Evolutionary conservation across 2,113 vertebrate species (phyloP), one percentile per base, ranked within the genome.

Genomic region (Cinclus mexicanus): DNA sequence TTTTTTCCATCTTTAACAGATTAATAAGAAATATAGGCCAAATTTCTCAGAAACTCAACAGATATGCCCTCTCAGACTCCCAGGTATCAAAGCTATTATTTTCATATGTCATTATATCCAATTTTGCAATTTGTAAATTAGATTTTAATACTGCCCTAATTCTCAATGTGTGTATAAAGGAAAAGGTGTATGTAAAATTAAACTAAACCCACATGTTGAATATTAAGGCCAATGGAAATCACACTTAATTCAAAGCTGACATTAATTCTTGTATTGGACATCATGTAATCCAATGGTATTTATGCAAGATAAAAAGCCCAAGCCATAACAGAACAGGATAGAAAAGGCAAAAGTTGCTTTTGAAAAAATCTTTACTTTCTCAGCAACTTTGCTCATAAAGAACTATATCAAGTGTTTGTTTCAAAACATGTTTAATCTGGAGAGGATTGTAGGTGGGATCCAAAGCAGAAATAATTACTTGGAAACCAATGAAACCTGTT

Each of bases 381-480:
- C 71, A 91, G 78, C 78, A 96, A 72, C 85, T 97, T 88, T 88
- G 63, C 53, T 97, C 79, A 96, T 94, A 86, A 97, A 96, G 92
- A 97, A 94, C 75, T 72, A 90, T 80, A 84, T 84, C 47, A 39
- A 78, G 15, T 39, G 8, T 94, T 93, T 92, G 28, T 91, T 96
- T 88, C 70, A 93, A 92, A 95, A 78, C 64, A 93, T 96, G 90
- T 94, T 97, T 97, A 96, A 97, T 93, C 84, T 93, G 85, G 86
- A 95, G 52, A 83, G 67, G 76, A 95, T 68, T 96, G 89, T 93
- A 97, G 92, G 93, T 96, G 88, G 87, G 74, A 91, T 96, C 85
- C 90, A 95, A 93, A 95, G 95, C 74, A 96, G 93, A 97, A 97
- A 95, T 97, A 98, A 97, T 98, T 97, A 97, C 94, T 95, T 77